Conservation (phyloP, 2,888 invertebrate species). For the Oxycera nigricornis region DNA sequence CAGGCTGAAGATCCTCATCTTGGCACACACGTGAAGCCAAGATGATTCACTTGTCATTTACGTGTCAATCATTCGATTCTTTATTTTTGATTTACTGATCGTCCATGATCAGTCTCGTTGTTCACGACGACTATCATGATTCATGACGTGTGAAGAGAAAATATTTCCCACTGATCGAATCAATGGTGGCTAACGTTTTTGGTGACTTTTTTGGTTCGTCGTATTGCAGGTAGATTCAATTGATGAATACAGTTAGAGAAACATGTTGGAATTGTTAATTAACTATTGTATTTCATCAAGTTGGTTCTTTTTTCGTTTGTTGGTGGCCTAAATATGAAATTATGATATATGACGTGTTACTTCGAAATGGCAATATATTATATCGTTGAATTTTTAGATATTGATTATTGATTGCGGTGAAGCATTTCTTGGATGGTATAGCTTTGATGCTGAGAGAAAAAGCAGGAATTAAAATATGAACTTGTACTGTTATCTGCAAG, state of each 20-base stretch:
- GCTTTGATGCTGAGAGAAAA: too few relatives aligned
- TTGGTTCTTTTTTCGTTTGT: not conserved
- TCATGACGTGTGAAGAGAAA: conserved; percentile 28
- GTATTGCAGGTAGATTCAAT: not conserved
- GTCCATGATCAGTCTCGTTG: conserved; percentile 24
- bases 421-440: too few relatives aligned
- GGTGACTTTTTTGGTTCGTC: conserved; percentile 22
- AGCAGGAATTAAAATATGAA: too few relatives aligned
- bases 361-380: conserved; percentile 5
- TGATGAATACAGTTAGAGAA: conserved; percentile 26
- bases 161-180: conserved; percentile 35
- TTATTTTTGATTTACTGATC: conserved; percentile 38
- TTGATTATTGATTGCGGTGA: too few relatives aligned
- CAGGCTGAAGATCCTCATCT: not conserved
- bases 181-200: not conserved
- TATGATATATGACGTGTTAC: conserved; percentile 28
- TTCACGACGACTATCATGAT: conserved; percentile 17
- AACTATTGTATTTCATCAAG: conserved; percentile 19
- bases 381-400: too few relatives aligned
- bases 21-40: not conserved
- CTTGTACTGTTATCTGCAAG: too few relatives aligned
- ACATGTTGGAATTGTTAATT: conserved; percentile 34
- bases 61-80: conserved; percentile 39
- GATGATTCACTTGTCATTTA: conserved; percentile 39
- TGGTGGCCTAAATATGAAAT: conserved; percentile 19